Conservation (phyloP, 1,140 invertebrate species). For the Lepidurus arcticus region DNA sequence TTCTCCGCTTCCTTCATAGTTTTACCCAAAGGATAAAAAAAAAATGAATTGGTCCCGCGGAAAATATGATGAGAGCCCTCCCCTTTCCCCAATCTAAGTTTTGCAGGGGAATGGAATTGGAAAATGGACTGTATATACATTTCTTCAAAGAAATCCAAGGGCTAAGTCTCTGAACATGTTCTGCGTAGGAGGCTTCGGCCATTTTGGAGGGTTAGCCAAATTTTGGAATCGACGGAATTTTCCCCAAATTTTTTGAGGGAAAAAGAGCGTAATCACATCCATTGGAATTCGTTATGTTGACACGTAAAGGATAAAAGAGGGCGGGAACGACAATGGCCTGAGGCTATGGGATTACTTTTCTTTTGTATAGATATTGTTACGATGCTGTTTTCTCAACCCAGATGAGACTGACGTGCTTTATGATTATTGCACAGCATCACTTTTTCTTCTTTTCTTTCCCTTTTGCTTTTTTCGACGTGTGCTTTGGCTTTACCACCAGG, state of each 20-base stretch:
- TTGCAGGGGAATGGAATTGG: neutral
- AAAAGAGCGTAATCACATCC: neutral
- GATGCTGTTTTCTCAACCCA: slow-evolving; percentile 13
- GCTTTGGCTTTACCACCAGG: neutral
- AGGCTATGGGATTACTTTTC: slow-evolving; percentile 11
- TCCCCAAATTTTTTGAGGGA: neutral
- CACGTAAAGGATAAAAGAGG: neutral
- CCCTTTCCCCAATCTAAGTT: slow-evolving; percentile 3
- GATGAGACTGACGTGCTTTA: slow-evolving; percentile 17
- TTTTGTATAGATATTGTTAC: slow-evolving; percentile 22
- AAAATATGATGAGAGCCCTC: slow-evolving; percentile 7
- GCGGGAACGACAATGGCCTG: neutral
- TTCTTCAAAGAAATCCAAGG: neutral
- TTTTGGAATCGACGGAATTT: neutral
- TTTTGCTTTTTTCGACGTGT: neutral
- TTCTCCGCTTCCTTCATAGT: slow-evolving; percentile 2
- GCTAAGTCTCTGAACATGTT: too few species aligned
- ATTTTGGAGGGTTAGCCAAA: too few species aligned
- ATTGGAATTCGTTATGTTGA: neutral
- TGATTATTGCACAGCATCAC: neutral
- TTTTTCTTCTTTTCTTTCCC: neutral
- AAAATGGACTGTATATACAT: neutral
- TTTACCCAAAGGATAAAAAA: neutral
- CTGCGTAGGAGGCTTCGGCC: too few species aligned
- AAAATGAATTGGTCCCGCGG: slow-evolving; percentile 9